phyloP scores from a whole-genome alignment of 2,797 vertebrate species.

The Bradypus variegatus region DNA sequence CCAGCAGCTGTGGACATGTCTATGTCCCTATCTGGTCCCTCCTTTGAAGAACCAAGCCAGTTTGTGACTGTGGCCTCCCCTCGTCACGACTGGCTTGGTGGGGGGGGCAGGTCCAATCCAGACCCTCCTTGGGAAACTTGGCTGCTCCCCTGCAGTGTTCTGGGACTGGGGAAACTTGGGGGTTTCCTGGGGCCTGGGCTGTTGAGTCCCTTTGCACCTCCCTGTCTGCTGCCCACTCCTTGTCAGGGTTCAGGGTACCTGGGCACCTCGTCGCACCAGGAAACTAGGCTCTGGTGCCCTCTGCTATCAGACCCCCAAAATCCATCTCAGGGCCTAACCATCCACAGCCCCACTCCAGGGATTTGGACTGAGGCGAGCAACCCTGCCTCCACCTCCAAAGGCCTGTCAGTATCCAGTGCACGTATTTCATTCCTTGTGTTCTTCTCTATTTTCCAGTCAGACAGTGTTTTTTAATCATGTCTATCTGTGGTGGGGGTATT shows the following conservation, averaged over 20 bases:
- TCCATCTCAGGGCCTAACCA: background rate
- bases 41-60: slow-evolving; percentile 11
- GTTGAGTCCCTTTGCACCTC: background rate
- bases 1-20: background rate
- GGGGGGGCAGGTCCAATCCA: background rate
- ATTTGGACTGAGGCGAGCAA: background rate
- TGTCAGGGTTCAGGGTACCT: background rate
- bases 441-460: background rate
- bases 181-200: background rate
- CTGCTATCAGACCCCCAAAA: background rate
- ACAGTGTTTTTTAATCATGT: background rate
- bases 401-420: background rate
- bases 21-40: slow-evolving; percentile 39
- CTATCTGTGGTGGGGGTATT: background rate
- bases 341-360: background rate
- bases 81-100: background rate
- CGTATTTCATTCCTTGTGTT: background rate
- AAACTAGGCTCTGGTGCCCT: background rate
- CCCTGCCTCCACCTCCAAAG: no score
- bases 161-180: background rate
- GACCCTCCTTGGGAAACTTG: background rate
- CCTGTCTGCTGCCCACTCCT: background rate
- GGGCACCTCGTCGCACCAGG: background rate
- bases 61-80: background rate
- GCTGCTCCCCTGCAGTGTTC: background rate